A percentile compares a stretch with the other conserved stretches of the same genome.
Evolutionary conservation across 2,797 vertebrate species (phyloP).

Genomic region (Gymnodraco acuticeps): DNA sequence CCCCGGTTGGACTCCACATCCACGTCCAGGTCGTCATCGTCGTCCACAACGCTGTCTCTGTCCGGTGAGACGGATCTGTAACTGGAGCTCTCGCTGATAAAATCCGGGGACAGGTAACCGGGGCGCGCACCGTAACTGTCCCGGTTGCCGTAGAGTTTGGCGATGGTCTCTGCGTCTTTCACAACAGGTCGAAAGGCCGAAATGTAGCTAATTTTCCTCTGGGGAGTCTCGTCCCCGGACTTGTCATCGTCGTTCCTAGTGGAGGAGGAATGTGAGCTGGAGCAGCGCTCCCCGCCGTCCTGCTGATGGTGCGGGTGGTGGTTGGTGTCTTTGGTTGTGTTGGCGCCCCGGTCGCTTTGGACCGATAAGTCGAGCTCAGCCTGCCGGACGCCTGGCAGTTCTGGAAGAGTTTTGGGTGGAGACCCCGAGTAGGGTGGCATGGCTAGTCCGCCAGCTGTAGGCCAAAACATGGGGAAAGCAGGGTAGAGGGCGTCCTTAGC

Average conservation of each 20-base stretch:
- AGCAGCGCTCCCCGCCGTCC: constrained; percentile 80
- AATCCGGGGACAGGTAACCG: constrained; percentile 93
- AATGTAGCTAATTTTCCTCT: constrained; percentile 91
- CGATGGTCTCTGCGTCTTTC: constrained; percentile 94
- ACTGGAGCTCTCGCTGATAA: constrained; percentile 94
- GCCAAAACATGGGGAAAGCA: constrained; percentile 95
- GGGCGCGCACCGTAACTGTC: constrained; percentile 86
- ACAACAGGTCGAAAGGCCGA: constrained; percentile 96
- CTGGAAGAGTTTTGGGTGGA: constrained; percentile 86
- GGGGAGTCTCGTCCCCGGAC: constrained; percentile 83
- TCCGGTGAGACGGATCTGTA: constrained; percentile 92
- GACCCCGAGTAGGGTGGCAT: constrained; percentile 90
- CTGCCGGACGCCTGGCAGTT: constrained; percentile 78
- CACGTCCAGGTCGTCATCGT: constrained; percentile 87
- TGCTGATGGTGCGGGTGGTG: constrained; percentile 63
- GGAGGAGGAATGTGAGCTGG: constrained; percentile 81
- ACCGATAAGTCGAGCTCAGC: constrained; percentile 80
- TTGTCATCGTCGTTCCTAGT: constrained; percentile 84
- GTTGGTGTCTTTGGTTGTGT: constrained; percentile 82
- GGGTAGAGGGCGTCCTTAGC: constrained; percentile 90
- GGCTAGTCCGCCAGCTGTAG: constrained; percentile 90
- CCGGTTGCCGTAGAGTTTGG: constrained; percentile 94
- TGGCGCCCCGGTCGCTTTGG: constrained; percentile 81
- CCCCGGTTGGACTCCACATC: constrained; percentile 93
- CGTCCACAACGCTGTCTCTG: constrained; percentile 85